Evolutionary conservation across 2,113 vertebrate species (phyloP).

Genomic region (Lagopus leucura): DNA sequence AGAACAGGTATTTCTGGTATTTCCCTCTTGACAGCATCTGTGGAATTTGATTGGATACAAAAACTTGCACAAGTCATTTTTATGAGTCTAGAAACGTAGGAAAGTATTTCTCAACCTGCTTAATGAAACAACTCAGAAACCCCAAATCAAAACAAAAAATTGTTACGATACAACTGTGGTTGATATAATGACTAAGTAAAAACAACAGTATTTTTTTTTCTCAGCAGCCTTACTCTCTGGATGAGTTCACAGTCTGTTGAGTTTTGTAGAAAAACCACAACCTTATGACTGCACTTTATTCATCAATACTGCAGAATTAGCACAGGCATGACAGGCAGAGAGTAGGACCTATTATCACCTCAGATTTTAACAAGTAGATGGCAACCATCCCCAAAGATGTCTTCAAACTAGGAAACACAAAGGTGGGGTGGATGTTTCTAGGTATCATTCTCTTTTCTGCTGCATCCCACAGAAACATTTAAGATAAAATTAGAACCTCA

Average conservation of each 20-base stretch:
- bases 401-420: background rate
- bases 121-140: background rate
- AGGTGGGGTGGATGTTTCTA: background rate
- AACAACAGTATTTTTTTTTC: background rate
- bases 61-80: background rate
- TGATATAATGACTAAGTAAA: constrained; percentile 13
- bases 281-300: background rate
- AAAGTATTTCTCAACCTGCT: background rate
- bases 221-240: background rate
- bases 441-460: background rate
- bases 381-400: background rate
- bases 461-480: background rate
- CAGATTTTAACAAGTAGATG: constrained; percentile 4
- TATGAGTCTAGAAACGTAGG: background rate
- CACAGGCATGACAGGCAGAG: background rate
- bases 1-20: background rate
- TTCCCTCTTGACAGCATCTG: rapidly evolving
- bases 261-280: background rate
- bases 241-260: background rate
- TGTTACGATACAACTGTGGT: rapidly evolving
- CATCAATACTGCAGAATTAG: background rate
- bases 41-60: background rate
- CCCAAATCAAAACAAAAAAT: background rate
- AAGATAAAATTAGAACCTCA: background rate
- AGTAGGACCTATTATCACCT: background rate